Conservation (phyloP, 2,888 invertebrate species). For the Caenorhabditis panamensis region DNA sequence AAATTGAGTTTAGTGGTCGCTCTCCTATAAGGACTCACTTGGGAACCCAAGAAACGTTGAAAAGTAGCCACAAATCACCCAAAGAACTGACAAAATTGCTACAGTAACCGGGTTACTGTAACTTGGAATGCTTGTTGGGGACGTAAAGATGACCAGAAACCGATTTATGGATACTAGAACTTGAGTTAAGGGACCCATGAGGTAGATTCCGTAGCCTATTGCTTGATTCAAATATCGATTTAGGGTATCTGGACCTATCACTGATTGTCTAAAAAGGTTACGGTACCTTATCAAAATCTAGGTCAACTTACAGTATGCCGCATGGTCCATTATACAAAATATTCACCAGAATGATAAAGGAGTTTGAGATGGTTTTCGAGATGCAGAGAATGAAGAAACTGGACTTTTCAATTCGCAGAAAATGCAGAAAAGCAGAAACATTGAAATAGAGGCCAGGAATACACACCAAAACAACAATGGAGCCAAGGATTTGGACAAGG, state of each 20-base stretch:
- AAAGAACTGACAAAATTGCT: not conserved
- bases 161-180: not conserved
- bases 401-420: not conserved
- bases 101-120: not conserved
- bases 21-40: too few relatives aligned
- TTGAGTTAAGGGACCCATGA: not conserved
- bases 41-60: too few relatives aligned
- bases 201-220: not conserved
- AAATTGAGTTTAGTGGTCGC: too few relatives aligned
- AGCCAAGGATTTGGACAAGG: not conserved
- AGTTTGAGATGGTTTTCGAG: slow-evolving; percentile 15
- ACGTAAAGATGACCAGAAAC: not conserved
- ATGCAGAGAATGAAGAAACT: not conserved
- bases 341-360: not conserved
- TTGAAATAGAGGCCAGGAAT: not conserved
- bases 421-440: not conserved
- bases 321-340: not conserved
- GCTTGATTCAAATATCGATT: not conserved
- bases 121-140: not conserved
- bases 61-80: too few relatives aligned
- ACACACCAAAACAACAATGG: not conserved
- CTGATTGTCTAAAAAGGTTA: not conserved
- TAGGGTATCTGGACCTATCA: not conserved
- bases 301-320: not conserved
- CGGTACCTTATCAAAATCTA: not conserved